Conservation (phyloP, 2,888 invertebrate genomes). For the Tiliacea aurago region DNA sequence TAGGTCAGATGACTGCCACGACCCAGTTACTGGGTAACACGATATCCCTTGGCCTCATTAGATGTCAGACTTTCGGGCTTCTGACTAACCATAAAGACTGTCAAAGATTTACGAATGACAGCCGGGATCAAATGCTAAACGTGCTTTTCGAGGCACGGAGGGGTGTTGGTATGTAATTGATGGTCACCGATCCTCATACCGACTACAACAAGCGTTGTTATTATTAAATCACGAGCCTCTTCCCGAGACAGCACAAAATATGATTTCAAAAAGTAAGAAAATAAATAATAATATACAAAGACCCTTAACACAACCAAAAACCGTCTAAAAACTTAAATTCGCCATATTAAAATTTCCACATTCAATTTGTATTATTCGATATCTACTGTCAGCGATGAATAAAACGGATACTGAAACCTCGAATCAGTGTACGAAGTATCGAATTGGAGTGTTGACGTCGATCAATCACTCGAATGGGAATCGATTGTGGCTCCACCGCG, state of each 20-base stretch:
- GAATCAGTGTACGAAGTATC: constrained; percentile 39
- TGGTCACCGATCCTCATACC: neutral
- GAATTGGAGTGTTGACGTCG: constrained; percentile 39
- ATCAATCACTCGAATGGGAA: constrained; percentile 48
- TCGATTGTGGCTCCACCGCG: constrained; percentile 10
- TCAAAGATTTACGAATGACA: neutral
- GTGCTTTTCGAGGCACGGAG: neutral
- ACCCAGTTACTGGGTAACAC: too few relatives aligned
- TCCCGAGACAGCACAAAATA: neutral
- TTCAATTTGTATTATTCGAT: constrained; percentile 12
- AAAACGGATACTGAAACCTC: constrained; percentile 23
- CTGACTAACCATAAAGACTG: too few relatives aligned
- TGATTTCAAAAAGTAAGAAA: neutral
- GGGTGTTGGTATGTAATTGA: neutral
- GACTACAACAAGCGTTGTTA: neutral
- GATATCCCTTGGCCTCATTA: neutral
- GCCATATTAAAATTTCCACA: constrained; percentile 12
- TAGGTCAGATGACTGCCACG: too few relatives aligned
- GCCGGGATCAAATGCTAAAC: neutral
- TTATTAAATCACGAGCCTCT: neutral
- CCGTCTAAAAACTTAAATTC: neutral
- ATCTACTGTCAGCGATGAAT: constrained; percentile 32
- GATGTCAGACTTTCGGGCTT: neutral
- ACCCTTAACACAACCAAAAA: too few relatives aligned
- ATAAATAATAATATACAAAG: neutral